Percentiles rank a stretch among this genome's conserved stretches.
Evolutionary conservation across 1,140 invertebrate species (phyloP).

Genomic region (Subanguina moxae): DNA sequence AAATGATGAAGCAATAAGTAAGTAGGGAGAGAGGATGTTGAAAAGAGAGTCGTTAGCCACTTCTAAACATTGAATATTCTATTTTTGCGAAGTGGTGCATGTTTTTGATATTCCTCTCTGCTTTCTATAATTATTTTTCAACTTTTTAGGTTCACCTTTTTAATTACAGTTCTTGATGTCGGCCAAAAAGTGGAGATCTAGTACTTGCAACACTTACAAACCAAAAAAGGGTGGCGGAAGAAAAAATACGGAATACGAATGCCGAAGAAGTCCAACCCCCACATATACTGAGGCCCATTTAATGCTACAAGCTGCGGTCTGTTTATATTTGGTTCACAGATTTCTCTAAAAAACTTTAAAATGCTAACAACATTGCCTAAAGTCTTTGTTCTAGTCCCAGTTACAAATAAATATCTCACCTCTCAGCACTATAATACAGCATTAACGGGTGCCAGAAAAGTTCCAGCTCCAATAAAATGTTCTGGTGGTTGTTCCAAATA

Average conservation of each 20-base stretch:
- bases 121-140: neutral
- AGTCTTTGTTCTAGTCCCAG: no score
- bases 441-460: no score
- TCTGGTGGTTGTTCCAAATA: no score
- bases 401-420: no score
- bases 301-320: neutral
- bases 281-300: neutral
- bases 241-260: neutral
- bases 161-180: neutral
- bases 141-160: neutral
- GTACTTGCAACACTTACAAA: neutral
- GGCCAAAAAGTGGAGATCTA: slow-evolving; percentile 1
- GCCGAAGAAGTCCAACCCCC: neutral
- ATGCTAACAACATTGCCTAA: no score
- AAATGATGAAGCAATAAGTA: neutral
- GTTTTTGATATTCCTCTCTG: no score
- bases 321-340: neutral
- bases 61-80: no score
- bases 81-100: no score
- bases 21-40: neutral
- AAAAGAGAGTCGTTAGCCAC: neutral
- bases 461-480: no score
- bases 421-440: no score
- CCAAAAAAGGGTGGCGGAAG: neutral
- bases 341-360: no score